Evolutionary conservation across 2,888 invertebrate genomes (phyloP).

Genomic region (Cheiracanthium punctorium): DNA sequence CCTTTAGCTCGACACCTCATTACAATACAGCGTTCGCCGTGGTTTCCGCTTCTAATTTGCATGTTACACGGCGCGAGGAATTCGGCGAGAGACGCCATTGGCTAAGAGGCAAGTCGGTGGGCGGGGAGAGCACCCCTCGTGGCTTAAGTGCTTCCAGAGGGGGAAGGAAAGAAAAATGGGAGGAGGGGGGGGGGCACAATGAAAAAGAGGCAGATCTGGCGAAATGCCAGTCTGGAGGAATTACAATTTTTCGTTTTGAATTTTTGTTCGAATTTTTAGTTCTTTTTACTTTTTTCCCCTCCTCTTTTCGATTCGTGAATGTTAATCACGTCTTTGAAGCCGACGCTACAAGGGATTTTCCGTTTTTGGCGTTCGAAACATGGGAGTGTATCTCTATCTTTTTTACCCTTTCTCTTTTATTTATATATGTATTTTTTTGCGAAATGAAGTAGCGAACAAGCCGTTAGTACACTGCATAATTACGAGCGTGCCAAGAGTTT

Average conservation of each 20-base stretch:
- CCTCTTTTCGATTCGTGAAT: conserved; percentile 49
- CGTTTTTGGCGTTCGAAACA: conserved; percentile 45
- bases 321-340: conserved; percentile 65
- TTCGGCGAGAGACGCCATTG: conserved; percentile 57
- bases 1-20: conserved; percentile 64
- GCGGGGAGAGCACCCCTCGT: conserved; percentile 40
- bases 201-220: conserved; percentile 48
- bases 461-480: conserved; percentile 55
- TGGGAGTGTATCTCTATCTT: conserved; percentile 20
- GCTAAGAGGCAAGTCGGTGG: conserved; percentile 58
- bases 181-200: conserved; percentile 1
- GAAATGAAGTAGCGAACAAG: conserved; percentile 52
- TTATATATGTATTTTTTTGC: background rate
- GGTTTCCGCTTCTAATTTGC: conserved; percentile 65
- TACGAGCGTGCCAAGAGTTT: conserved; percentile 28
- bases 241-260: conserved; percentile 29
- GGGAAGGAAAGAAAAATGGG: background rate
- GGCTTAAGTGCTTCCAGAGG: conserved; percentile 62
- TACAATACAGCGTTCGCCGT: conserved; percentile 47
- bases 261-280: conserved; percentile 26
- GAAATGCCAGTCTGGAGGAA: conserved; percentile 53
- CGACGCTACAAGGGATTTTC: conserved; percentile 60
- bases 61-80: conserved; percentile 65
- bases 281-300: conserved; percentile 25
- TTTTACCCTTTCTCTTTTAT: background rate